Conservation (phyloP, 2,888 invertebrate species). For the Pseudococcus jackbeardsleyi region DNA sequence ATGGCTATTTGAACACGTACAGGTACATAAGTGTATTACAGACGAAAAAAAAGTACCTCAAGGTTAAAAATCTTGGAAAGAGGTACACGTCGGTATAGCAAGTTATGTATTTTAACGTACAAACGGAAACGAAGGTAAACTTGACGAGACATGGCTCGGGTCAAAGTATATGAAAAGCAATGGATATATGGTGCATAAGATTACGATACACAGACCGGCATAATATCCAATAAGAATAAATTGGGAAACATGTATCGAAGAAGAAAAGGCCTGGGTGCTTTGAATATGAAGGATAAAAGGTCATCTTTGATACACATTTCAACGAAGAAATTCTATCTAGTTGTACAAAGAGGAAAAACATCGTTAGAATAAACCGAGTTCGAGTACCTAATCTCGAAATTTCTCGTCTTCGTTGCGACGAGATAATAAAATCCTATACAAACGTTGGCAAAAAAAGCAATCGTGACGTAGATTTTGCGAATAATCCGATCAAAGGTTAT, state of each 20-base stretch:
- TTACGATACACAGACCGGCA: too few relatives aligned
- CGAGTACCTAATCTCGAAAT: conserved; percentile 1
- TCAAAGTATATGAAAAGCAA: background rate
- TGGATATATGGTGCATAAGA: background rate
- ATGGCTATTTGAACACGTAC: background rate
- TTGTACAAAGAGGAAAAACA: too few relatives aligned
- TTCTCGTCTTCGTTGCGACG: background rate
- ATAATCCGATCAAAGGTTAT: conserved; percentile 28
- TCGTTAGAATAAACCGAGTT: background rate
- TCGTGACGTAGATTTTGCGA: conserved; percentile 10
- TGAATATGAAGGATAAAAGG: background rate
- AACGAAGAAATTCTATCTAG: background rate
- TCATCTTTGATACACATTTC: background rate
- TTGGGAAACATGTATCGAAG: too few relatives aligned
- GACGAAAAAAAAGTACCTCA: background rate
- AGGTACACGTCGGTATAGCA: background rate
- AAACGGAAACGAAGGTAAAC: conserved; percentile 52
- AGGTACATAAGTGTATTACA: background rate
- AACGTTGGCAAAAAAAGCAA: background rate
- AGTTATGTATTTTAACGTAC: background rate
- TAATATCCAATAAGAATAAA: too few relatives aligned
- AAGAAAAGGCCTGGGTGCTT: background rate
- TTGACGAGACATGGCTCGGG: conserved; percentile 11
- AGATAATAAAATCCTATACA: background rate
- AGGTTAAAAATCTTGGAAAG: conserved; percentile 16